phyloP scores from a whole-genome alignment of 2,888 invertebrate species.

The Pammene aurita region DNA sequence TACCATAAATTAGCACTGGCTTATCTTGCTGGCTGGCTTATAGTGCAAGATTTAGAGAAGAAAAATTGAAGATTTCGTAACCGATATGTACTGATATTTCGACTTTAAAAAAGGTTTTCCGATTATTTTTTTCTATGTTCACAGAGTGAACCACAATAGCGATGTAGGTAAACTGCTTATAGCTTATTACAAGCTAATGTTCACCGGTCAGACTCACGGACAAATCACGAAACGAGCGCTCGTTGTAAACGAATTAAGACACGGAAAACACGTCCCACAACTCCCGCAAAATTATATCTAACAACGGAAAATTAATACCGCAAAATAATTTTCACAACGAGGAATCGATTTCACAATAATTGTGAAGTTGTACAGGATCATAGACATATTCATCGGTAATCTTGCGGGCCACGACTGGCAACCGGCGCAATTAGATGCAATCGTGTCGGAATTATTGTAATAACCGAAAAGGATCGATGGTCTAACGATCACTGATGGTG shows the following conservation, averaged over 20 bases:
- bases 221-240: slow-evolving; percentile 41
- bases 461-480: slow-evolving; percentile 80
- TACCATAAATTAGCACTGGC: too few species aligned
- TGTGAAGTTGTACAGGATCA: slow-evolving; percentile 53
- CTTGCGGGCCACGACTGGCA: slow-evolving; percentile 69
- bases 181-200: slow-evolving; percentile 44
- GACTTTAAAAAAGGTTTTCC: too few species aligned
- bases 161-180: slow-evolving; percentile 14
- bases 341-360: slow-evolving; percentile 59
- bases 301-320: slow-evolving; percentile 65
- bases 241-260: slow-evolving; percentile 48
- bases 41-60: too few species aligned
- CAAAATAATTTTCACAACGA: slow-evolving; percentile 65
- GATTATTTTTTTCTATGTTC: too few species aligned
- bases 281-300: slow-evolving; percentile 62
- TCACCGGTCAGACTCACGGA: slow-evolving; percentile 14
- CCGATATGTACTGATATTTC: too few species aligned
- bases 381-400: slow-evolving; percentile 66
- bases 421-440: slow-evolving; percentile 79
- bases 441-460: slow-evolving; percentile 82
- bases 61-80: too few species aligned
- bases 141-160: too few species aligned
- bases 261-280: slow-evolving; percentile 64
- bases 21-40: too few species aligned
- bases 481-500: slow-evolving; percentile 69